Base-by-base conservation (phyloP, 1,140 invertebrate species). In the Carposina sasakii region DNA sequence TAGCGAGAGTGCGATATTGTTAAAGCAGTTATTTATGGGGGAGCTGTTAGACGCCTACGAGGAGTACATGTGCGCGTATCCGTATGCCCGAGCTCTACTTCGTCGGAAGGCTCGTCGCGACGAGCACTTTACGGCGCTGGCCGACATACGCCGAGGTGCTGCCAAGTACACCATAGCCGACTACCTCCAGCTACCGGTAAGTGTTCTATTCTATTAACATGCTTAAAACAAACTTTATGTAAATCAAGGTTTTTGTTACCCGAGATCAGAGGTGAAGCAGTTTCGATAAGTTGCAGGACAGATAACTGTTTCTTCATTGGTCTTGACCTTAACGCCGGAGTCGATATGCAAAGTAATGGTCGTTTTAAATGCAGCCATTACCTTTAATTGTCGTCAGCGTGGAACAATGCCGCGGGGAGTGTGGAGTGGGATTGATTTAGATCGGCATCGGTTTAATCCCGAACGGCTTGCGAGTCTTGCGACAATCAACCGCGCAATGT, bases 101-200 rank as follows among this genome's bases (percentile, higher is more conserved):
- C 60, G 81, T 17, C 67, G 75, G 5, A 85, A 85, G 62, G 55
- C 57, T 40, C 74, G 77, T 10, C 72, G 73, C 3, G 81, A 85
- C 44, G 83, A 85, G 47, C 83, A 85, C 52, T 85, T 85, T 52
- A 62, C 71, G 12, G 84, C 84, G 1, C 59, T 84, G 12, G 73
- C 81, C 13, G 81, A 85, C 45, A 81, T 86, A 58, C 66, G 81
- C 40, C 67, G 72, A 39, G 83, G 83, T 9, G 77, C 81, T 36
- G 83, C 81, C 34, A 82, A 77, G 49, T 74, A 81, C 56, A 81
- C 71, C 19, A 83, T 86, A 42, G 56, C 61, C 3, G 81, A 86
- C 45, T 86, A 86, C 51, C 68, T 86, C 26, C 77, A 85, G 56
- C 46, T 86, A 63, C 83, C 83, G 83, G 83, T 85, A 60, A 85